Evolutionary conservation across 2,113 vertebrate genomes (phyloP), one percentile per base, ranked within the genome.

Genomic region (Rhinoderma darwinii): DNA sequence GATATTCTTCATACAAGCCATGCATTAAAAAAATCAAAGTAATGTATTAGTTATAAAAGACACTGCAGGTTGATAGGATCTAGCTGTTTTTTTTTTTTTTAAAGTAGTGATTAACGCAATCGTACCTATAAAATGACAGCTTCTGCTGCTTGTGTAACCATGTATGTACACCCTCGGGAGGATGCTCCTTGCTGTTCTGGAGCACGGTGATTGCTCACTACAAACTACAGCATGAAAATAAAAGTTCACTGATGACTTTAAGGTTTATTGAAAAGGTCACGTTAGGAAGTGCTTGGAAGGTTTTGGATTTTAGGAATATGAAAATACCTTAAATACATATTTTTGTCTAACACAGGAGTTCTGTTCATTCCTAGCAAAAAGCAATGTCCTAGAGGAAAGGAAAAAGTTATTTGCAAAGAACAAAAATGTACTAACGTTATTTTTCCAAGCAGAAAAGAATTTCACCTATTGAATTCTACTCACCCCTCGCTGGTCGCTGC

Each of bases 161-260:
- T 47, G 43, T 74, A 43, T 77, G 74, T 30, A 77, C 44, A 10
- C 47, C 74, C n/a, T 30, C 6, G 74, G n/a, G 74, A 76, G 30
- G 44, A 20, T 32, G 43, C 74, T 14, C 87, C 76, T 86, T 90
- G 81, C 81, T 77, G 74, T 50, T 77, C n/a, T 50, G n/a, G 17
- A 77, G 74, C 20, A 77, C 47, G 30, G 27, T 27, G n/a, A 50
- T 18, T 14, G 74, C 74, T 77, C 74, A 51, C 43, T 77, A 50
- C 43, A 51, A 47, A 30, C 74, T 77, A 77, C 44, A 30, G 47
- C 20, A 74, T 12, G 43, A 51, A 76, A 77, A 74, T 43, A 17
- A 77, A 77, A 77, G 43, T 77, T 50, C 74, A 50, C 72, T 43
- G 37, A 76, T 76, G 73, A 76, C 73, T 76, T 47, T n/a, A 76